Percentiles rank a stretch among this genome's conserved stretches.
Evolutionary conservation across 1,140 invertebrate genomes (phyloP).

Genomic region (Drosophila willistoni): DNA sequence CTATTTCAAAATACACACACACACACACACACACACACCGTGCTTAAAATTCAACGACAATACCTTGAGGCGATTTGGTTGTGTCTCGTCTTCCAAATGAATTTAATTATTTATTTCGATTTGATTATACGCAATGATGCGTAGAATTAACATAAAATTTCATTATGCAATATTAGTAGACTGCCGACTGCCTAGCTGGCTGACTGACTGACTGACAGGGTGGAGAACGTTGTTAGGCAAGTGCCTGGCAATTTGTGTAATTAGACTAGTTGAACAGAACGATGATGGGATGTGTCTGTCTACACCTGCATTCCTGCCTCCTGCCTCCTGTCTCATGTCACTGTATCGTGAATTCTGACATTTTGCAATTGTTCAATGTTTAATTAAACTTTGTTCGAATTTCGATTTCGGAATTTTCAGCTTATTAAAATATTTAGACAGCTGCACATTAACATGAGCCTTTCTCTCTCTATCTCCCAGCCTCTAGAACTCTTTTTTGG

Average conservation of each 20-base stretch:
- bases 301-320: constrained; percentile 7
- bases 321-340: constrained; percentile 22
- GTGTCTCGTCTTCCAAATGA: constrained; percentile 60
- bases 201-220: constrained; percentile 3
- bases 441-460: constrained; percentile 22
- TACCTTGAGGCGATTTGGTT: constrained; percentile 41
- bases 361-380: constrained; percentile 55
- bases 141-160: constrained; percentile 83
- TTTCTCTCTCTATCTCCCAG: constrained; percentile 9
- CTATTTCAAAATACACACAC: too few species aligned
- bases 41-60: constrained; percentile 16
- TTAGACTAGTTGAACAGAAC: constrained; percentile 64
- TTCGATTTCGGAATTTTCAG: constrained; percentile 51
- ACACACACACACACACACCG: background rate
- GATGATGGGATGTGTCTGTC: constrained; percentile 23
- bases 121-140: constrained; percentile 83
- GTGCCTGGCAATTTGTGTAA: constrained; percentile 72
- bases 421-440: constrained; percentile 32
- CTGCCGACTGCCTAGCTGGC: constrained; percentile 37
- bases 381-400: constrained; percentile 66
- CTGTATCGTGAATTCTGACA: constrained; percentile 29
- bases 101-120: constrained; percentile 83
- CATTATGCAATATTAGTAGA: constrained; percentile 82
- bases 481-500: background rate
- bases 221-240: constrained; percentile 22